Evolutionary conservation across 2,113 vertebrate genomes (phyloP).

Genomic region (Podocnemis expansa): DNA sequence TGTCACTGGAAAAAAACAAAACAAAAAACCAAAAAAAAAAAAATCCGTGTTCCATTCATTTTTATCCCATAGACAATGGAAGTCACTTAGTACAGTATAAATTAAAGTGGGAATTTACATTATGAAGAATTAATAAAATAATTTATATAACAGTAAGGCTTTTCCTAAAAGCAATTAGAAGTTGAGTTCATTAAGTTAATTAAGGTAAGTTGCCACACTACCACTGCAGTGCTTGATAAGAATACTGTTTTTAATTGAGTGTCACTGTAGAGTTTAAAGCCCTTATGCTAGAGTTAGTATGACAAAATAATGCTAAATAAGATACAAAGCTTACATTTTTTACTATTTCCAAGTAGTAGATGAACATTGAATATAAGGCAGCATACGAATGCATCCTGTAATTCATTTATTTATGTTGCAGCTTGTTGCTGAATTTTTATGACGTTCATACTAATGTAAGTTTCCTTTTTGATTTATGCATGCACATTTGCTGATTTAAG

Average conservation of each 20-base stretch:
- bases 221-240: not conserved
- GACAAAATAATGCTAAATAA: not conserved
- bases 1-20: no score
- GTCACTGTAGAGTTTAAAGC: not conserved
- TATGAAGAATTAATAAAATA: not conserved
- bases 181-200: not conserved
- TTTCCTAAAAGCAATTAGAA: not conserved
- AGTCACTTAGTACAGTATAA: not conserved
- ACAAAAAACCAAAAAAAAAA: no score
- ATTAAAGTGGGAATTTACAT: not conserved
- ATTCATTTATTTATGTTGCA: not conserved
- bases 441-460: not conserved
- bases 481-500: not conserved
- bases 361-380: not conserved
- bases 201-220: not conserved
- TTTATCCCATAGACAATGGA: not conserved
- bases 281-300: not conserved
- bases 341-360: not conserved
- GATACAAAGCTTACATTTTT: not conserved
- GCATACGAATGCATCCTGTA: not conserved
- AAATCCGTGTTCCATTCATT: not conserved
- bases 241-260: not conserved
- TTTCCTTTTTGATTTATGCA: not conserved
- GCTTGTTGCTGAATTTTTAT: not conserved
- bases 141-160: not conserved